phyloP scores from a whole-genome alignment of 2,797 vertebrate species.

The Lutjanus campechanus region DNA sequence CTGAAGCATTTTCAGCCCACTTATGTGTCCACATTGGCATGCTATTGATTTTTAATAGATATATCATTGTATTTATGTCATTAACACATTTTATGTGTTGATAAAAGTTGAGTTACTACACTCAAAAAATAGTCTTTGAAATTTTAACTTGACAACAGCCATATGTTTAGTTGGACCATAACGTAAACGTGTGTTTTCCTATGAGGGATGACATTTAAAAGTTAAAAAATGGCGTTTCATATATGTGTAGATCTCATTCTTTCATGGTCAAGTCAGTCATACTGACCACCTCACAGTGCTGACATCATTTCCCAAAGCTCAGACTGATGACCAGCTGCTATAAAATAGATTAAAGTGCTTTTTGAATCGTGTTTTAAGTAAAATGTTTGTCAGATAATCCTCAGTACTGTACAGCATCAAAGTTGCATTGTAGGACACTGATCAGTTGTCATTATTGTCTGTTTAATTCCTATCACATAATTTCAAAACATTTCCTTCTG shows the following conservation, averaged over 20 bases:
- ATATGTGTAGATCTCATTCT: not conserved
- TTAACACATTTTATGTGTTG: not conserved
- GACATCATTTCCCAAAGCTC: conserved; percentile 41
- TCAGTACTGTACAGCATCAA: not conserved
- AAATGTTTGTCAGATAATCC: not conserved
- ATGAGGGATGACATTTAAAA: not conserved
- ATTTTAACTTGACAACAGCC: not conserved
- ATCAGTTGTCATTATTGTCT: not conserved
- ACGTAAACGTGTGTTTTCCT: not conserved
- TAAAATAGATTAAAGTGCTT: not conserved
- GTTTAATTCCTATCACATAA: not conserved
- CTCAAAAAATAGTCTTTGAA: not conserved
- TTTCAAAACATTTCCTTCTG: not conserved
- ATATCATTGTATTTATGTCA: not conserved
- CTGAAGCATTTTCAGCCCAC: not conserved
- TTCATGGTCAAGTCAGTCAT: conserved; percentile 11
- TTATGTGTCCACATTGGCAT: not conserved
- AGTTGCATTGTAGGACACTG: not conserved
- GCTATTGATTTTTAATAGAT: not conserved
- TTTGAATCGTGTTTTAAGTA: not conserved
- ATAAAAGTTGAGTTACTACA: not conserved
- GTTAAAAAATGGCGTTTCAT: not conserved
- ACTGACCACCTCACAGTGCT: conserved; percentile 19
- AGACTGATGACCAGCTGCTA: not conserved
- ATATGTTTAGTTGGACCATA: not conserved